Conservation (phyloP, 1,140 invertebrate species). For the Kradibia gibbosae region DNA sequence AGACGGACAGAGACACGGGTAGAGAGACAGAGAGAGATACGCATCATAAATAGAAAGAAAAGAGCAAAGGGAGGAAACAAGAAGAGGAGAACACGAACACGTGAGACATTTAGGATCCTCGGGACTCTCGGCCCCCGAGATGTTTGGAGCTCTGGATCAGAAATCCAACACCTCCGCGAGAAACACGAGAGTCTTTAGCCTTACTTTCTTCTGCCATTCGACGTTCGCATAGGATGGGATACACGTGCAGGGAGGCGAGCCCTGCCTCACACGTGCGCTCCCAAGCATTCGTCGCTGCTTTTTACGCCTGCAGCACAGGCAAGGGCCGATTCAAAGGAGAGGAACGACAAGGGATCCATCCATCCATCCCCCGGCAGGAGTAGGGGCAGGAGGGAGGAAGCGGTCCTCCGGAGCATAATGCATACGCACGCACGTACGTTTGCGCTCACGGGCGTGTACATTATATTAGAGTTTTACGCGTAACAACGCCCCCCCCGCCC, state of each 20-base stretch:
- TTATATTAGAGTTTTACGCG: slow-evolving; percentile 69
- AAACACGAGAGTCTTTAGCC: slow-evolving; percentile 35
- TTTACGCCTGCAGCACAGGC: slow-evolving; percentile 18
- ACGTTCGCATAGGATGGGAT: neutral
- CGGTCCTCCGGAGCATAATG: slow-evolving; percentile 36
- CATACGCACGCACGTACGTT: neutral
- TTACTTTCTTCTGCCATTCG: neutral
- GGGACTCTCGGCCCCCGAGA: slow-evolving; percentile 17
- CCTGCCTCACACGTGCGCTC: neutral
- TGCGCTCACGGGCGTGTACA: neutral
- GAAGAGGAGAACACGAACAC: neutral
- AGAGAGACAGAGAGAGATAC: neutral
- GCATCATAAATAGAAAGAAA: neutral
- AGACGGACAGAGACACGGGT: neutral
- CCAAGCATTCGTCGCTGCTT: neutral
- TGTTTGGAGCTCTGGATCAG: slow-evolving; percentile 38
- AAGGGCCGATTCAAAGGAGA: slow-evolving; percentile 21
- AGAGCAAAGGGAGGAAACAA: neutral
- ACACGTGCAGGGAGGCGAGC: slow-evolving; percentile 22
- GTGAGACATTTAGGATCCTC: slow-evolving; percentile 11
- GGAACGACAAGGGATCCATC: slow-evolving; percentile 17
- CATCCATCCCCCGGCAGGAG: no score
- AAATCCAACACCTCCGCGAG: slow-evolving; percentile 45
- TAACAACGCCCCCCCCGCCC: slow-evolving; percentile 65
- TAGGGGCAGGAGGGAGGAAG: slow-evolving; percentile 25